phyloP scores from a whole-genome alignment of 2,797 vertebrate species.

The Sphenopsis melanotis region DNA sequence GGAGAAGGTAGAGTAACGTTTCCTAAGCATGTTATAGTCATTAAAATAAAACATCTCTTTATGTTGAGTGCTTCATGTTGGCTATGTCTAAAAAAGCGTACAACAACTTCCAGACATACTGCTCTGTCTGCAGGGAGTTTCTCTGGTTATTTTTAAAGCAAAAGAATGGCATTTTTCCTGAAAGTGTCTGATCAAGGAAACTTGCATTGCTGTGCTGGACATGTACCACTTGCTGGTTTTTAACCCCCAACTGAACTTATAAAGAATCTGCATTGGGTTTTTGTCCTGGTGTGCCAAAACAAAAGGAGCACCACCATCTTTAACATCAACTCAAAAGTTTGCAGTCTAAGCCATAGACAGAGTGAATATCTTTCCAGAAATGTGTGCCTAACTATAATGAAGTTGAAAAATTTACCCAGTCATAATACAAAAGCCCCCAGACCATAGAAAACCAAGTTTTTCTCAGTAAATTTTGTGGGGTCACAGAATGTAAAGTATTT shows the following conservation, averaged over 20 bases:
- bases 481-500: not conserved
- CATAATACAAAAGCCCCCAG: not conserved
- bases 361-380: not conserved
- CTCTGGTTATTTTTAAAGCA: slow-evolving; percentile 49
- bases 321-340: not conserved
- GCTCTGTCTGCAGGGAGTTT: slow-evolving; percentile 7
- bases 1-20: slow-evolving; percentile 34
- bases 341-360: not conserved
- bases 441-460: not conserved
- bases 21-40: slow-evolving; percentile 58
- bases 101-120: slow-evolving; percentile 52
- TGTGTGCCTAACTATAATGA: not conserved
- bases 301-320: not conserved
- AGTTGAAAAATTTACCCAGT: not conserved
- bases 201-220: not conserved
- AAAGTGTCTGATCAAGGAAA: not conserved
- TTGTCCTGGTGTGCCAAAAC: not conserved
- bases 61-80: slow-evolving; percentile 41
- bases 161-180: slow-evolving; percentile 28
- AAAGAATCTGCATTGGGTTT: not conserved
- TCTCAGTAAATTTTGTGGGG: not conserved
- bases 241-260: not conserved
- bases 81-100: not conserved
- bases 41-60: slow-evolving; percentile 63
- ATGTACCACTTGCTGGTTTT: not conserved